These are phyloP conservation scores for Vireo griseus DNA, from an alignment of 2,797 vertebrate genomes.

Conservation along the genomic window DNA sequence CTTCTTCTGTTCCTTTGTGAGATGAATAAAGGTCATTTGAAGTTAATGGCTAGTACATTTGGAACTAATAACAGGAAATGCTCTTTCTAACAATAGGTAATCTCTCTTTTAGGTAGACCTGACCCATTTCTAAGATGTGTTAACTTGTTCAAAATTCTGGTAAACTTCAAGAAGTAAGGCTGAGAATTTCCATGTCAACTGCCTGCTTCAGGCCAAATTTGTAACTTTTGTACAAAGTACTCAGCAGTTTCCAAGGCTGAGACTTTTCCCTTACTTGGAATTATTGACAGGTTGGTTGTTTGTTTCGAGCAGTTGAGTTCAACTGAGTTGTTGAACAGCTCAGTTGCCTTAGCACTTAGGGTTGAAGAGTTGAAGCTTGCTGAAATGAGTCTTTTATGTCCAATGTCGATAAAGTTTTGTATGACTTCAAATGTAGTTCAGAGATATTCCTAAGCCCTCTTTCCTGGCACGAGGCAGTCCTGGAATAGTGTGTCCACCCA, in stretches of 20 bases:
- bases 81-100: background rate
- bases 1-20: background rate
- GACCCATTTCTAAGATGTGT: background rate
- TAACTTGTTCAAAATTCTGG: background rate
- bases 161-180: background rate
- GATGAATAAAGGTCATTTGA: conserved; percentile 9
- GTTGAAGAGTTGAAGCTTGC: background rate
- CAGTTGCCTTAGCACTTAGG: background rate
- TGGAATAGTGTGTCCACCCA: background rate
- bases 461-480: background rate
- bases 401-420: background rate
- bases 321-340: background rate
- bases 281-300: background rate
- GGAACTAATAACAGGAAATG: conserved; percentile 17
- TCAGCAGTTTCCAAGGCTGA: background rate
- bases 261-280: background rate
- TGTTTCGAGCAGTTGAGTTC: background rate
- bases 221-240: background rate
- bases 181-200: background rate
- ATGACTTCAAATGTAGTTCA: background rate
- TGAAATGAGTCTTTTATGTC: background rate
- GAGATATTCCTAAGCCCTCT: background rate
- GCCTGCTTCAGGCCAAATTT: background rate
- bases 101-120: background rate
- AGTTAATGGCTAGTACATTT: conserved; percentile 12